These are phyloP conservation scores for Acanthopleura granulata DNA, from an alignment of 2,888 invertebrate species.

Conservation along the genomic window DNA sequence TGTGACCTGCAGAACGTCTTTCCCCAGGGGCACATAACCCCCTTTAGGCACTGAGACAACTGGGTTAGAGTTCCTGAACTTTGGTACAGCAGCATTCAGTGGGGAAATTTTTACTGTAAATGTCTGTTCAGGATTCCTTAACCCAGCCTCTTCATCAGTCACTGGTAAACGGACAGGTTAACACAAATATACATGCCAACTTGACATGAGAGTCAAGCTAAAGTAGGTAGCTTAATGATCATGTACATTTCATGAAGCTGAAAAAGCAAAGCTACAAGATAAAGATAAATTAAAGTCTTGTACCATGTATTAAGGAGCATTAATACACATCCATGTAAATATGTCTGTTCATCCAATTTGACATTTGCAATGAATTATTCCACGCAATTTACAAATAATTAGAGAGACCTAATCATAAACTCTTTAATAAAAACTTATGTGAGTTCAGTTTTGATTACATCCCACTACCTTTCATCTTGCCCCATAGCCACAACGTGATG, in stretches of 20 bases:
- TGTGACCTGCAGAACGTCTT: constrained; percentile 42
- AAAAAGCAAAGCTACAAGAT: too few relatives aligned
- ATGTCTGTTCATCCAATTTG: too few relatives aligned
- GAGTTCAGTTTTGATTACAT: background rate
- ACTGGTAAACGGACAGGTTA: constrained; percentile 35
- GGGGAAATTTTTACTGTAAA: constrained; percentile 57
- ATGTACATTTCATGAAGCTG: too few relatives aligned
- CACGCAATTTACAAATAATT: background rate
- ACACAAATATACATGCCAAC: too few relatives aligned
- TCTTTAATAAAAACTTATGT: too few relatives aligned
- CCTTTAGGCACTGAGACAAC: constrained; percentile 47
- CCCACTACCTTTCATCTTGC: background rate
- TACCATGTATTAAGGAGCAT: too few relatives aligned
- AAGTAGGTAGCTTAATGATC: too few relatives aligned
- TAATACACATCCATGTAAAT: too few relatives aligned
- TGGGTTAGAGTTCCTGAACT: constrained; percentile 39
- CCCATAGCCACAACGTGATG: too few relatives aligned
- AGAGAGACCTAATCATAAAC: too few relatives aligned
- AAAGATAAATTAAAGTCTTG: too few relatives aligned
- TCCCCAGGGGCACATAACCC: constrained; percentile 46
- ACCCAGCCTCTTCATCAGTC: constrained; percentile 41
- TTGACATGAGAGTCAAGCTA: background rate
- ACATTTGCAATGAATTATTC: background rate
- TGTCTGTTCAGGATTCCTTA: constrained; percentile 41
- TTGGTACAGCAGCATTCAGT: constrained; percentile 59